Base-by-base conservation (phyloP, 2,888 invertebrate genomes). In the Caenorhabditis sp. region DNA sequence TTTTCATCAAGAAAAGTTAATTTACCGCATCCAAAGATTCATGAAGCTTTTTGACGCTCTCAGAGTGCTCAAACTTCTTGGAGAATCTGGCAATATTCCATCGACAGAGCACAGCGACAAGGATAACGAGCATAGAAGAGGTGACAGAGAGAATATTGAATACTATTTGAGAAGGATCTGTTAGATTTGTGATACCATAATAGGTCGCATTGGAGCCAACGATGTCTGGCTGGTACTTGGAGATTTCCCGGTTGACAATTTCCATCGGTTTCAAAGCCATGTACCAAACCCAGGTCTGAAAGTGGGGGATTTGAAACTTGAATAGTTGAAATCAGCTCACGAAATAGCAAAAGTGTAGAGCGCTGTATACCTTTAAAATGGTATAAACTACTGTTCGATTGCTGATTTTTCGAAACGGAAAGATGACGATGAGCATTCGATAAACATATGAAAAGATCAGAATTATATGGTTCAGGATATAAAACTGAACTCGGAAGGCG, bases 251-350 rank as follows among this genome's bases (percentile, higher is more conserved):
- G 19, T 35, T 72, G 1, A 72, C 22, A 12, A 31, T 22, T 1
- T 72, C 72, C 31, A 72, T 59, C 22, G 72, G 72, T 22, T 35
- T 28, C 41, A 72, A 47, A 7, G 26, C 44, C 58, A 41, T 59
- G 59, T 59, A 59, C 22, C 31, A 41, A 0, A 49, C 72, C 72
- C 72, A 72, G 41, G 38, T 38, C 59, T 72, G 44, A 16, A 69
- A 19, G 14, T 10, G 28, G n/a, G n/a, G n/a, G n/a, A n/a, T n/a
- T n/a, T n/a, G n/a, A n/a, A n/a, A n/a, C 10, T 3, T 3, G 1
- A 35, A 38, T n/a, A 3, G n/a, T 22, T 6, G 4, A n/a, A 0
- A 4, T 6, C 6, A 19, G 47, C 6, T 47, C 19, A 70, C 72
- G 22, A 58, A 70, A 28, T 58, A 58, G 12, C 26, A 28, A n/a